Base-by-base conservation (phyloP, 2,888 invertebrate genomes). In the Pedicia rivosa region DNA sequence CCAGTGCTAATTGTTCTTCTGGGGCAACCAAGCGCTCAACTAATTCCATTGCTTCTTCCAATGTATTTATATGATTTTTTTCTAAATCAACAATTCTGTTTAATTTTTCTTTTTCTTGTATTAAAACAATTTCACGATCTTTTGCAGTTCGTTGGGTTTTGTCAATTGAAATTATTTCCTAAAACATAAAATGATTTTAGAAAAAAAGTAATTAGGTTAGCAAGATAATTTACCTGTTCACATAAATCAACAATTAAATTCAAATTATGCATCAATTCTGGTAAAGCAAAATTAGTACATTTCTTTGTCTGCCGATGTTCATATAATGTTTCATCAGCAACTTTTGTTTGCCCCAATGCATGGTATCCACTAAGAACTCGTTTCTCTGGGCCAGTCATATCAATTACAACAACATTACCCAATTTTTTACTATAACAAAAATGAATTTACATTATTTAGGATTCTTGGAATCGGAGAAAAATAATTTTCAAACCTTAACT, bases 381-480 rank as follows among this genome's bases (percentile, higher is more conserved):
- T 55, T 86, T 82, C 59, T 97, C 90, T 0, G 84, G 87, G 0
- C 97, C 97, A 6, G 97, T 97, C 91, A 98, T 90, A 61, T 98
- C 98, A 44, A 98, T 97, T 9, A 99, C 95, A 47, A 95, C 95
- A 28, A 92, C 91, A 59, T 86, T 86, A 22, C 78, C 74, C 35
- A 88, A 60, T 48, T 81, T 78, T 51, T 61, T 67, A 24, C 13
- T 25, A n/a, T n/a, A n/a, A n/a, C n/a, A n/a, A n/a, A n/a, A n/a
- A n/a, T n/a, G n/a, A n/a, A n/a, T n/a, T 16, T 16, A 24, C 12
- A 12, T n/a, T 28, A 10, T 17, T 10, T 34, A n/a, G 10, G 13
- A 17, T 34, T 20, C 10, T 4, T 17, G 14, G 27, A 28, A 13
- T 27, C 26, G 15, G 27, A 7, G 26, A 16, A 20, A 24, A 9